Percentiles rank a stretch among this genome's conserved stretches.
These are phyloP conservation scores for Ceyx melanurus DNA, from an alignment of 2,113 vertebrate species.

Conservation along the genomic window DNA sequence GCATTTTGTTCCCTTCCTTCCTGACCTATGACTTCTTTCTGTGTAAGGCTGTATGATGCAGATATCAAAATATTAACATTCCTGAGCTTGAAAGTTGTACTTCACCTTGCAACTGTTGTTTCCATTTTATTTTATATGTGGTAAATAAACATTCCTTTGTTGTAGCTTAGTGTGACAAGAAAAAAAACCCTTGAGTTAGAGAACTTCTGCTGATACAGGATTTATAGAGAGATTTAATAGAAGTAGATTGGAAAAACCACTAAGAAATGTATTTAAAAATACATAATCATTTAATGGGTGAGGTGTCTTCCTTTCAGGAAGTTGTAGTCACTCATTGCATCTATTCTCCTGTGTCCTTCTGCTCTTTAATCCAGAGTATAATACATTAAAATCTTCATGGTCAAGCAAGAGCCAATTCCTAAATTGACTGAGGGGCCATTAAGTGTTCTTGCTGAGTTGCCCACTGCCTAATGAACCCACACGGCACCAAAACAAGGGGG, in stretches of 20 bases:
- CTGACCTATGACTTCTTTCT: not conserved
- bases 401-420: not conserved
- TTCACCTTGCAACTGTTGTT: not conserved
- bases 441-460: not conserved
- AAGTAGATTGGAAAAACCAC: not conserved
- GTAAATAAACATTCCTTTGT: not conserved
- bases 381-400: not conserved
- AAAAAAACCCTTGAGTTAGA: not conserved
- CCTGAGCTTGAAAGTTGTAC: not conserved
- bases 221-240: not conserved
- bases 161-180: not conserved
- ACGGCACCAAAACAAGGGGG: not conserved
- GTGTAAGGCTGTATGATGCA: rapidly evolving
- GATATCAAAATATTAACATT: not conserved
- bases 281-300: not conserved
- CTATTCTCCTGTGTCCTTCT: not conserved
- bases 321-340: not conserved
- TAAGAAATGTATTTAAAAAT: not conserved
- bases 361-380: not conserved
- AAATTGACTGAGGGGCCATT: not conserved
- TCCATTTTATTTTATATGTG: not conserved
- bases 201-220: not conserved
- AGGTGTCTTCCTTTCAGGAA: not conserved
- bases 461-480: not conserved
- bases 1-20: not conserved